phyloP scores from a whole-genome alignment of 2,113 vertebrate genomes.

The Lophotis ruficrista region DNA sequence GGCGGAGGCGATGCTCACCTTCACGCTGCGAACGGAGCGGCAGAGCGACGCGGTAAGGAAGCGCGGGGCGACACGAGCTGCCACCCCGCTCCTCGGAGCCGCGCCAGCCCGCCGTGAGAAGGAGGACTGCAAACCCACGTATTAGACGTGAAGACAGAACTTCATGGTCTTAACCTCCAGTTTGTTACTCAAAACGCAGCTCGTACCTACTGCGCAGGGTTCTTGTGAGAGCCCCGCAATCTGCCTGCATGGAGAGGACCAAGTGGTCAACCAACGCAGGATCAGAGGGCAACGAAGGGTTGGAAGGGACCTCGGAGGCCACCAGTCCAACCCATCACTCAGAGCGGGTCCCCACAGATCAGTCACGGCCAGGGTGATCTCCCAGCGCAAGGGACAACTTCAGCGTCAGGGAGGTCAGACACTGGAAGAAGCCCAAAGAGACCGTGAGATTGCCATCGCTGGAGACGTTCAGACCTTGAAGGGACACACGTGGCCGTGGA shows the following conservation, averaged over 20 bases:
- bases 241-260: neutral
- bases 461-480: neutral
- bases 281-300: neutral
- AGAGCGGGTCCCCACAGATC: neutral
- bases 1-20: neutral
- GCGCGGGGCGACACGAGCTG: neutral
- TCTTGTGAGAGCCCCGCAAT: neutral
- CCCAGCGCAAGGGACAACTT: neutral
- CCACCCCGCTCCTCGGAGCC: neutral
- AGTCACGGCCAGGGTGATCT: rapidly evolving
- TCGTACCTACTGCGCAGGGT: too few relatives aligned
- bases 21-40: neutral
- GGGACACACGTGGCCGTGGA: neutral
- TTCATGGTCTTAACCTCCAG: neutral
- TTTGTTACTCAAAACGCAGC: neutral
- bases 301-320: neutral
- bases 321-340: neutral
- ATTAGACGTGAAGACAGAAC: neutral
- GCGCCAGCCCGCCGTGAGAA: rapidly evolving
- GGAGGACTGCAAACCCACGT: neutral
- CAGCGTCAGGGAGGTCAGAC: neutral
- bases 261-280: rapidly evolving
- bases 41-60: neutral
- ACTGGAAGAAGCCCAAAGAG: neutral
- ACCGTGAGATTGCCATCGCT: rapidly evolving